A percentile compares a stretch with the other conserved stretches of the same genome.
Evolutionary conservation across 2,888 invertebrate species (phyloP).

Genomic region (Metacarcinus magister): DNA sequence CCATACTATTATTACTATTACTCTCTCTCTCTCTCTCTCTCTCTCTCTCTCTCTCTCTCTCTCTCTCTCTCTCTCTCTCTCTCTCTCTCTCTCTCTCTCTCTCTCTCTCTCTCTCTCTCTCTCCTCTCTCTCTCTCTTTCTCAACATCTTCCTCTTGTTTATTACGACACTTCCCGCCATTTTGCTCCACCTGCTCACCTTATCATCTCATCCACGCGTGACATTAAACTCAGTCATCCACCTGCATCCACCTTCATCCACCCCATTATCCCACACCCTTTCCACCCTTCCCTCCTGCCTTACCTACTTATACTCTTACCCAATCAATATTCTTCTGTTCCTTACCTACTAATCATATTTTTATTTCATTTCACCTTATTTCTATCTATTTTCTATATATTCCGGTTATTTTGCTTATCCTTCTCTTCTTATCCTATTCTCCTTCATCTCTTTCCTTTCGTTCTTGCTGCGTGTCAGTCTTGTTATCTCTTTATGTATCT

Average conservation of each 20-base stretch:
- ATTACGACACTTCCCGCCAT: background rate
- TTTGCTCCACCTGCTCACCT: background rate
- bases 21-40: background rate
- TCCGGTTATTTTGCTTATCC: too few species aligned
- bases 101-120: background rate
- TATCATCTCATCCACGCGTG: background rate
- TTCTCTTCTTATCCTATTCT: too few species aligned
- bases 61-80: constrained; percentile 8
- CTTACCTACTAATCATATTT: background rate
- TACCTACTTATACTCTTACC: background rate
- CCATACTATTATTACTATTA: background rate
- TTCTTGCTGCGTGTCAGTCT: too few species aligned
- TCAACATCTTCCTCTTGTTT: background rate
- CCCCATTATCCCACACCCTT: background rate
- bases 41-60: constrained; percentile 16
- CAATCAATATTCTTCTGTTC: background rate
- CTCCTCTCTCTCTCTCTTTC: constrained; percentile 49
- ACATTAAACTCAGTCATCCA: background rate
- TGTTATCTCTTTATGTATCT: background rate
- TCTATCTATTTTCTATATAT: too few species aligned
- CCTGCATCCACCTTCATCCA: background rate
- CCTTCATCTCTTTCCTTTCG: too few species aligned
- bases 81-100: background rate
- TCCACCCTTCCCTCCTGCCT: background rate
- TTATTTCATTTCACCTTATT: too few species aligned